Conservation (phyloP, 1,140 invertebrate genomes). For the Tachypleus tridentatus region DNA sequence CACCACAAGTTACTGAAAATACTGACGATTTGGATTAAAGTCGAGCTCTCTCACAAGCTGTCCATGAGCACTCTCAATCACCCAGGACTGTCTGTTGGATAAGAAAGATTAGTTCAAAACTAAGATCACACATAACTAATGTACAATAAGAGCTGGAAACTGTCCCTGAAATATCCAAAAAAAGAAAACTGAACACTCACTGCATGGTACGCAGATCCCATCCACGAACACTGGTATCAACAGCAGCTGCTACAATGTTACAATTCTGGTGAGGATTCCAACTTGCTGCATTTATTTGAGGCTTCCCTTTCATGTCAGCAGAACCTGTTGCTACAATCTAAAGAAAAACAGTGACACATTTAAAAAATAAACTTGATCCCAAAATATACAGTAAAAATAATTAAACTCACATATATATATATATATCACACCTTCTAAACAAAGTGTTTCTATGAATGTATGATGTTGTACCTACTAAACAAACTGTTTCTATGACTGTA, state of each 20-base stretch:
- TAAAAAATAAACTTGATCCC: neutral
- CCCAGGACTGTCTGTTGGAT: slow-evolving; percentile 42
- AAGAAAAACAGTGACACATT: neutral
- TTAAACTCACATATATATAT: too few relatives aligned
- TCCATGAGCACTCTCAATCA: slow-evolving; percentile 70
- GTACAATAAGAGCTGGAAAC: neutral
- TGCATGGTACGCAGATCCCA: slow-evolving; percentile 63
- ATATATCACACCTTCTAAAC: too few relatives aligned
- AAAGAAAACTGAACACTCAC: slow-evolving; percentile 23
- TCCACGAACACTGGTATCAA: slow-evolving; percentile 69
- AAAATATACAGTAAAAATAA: too few relatives aligned
- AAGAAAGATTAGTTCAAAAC: neutral
- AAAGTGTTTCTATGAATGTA: too few relatives aligned
- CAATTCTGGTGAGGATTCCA: slow-evolving; percentile 91
- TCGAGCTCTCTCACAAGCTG: slow-evolving; percentile 84
- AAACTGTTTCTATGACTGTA: too few relatives aligned
- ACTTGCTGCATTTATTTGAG: slow-evolving; percentile 63
- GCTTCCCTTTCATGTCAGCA: slow-evolving; percentile 50
- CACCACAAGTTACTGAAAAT: slow-evolving; percentile 80
- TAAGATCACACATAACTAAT: neutral
- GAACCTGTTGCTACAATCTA: slow-evolving; percentile 4
- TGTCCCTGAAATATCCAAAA: neutral
- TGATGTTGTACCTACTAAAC: too few relatives aligned
- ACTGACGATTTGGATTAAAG: slow-evolving; percentile 94
- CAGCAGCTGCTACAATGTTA: slow-evolving; percentile 65